Evolutionary conservation across 2,113 vertebrate genomes (phyloP).

Genomic region (Lasiurus cinereus): DNA sequence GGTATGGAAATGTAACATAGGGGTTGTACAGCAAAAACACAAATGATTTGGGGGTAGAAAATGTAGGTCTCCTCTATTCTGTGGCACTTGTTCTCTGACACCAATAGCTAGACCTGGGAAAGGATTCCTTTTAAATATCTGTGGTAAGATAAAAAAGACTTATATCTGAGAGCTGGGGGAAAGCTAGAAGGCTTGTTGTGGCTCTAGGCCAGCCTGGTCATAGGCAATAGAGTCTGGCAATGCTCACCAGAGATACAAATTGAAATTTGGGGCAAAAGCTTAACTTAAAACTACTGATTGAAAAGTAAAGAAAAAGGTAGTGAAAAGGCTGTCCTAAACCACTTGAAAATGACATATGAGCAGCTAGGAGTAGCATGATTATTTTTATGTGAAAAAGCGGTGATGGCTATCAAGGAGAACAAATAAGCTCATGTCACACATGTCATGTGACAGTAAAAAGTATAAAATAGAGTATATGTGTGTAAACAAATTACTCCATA

Average conservation of each 20-base stretch:
- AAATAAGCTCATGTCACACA: neutral
- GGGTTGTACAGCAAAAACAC: neutral
- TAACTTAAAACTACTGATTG: constrained; percentile 30
- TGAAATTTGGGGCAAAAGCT: constrained; percentile 35
- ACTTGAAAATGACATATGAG: constrained; percentile 11
- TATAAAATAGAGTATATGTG: neutral
- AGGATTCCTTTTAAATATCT: neutral
- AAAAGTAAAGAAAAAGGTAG: neutral
- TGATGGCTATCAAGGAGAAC: neutral
- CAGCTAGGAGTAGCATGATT: neutral
- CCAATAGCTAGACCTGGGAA: neutral
- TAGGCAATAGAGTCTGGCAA: neutral
- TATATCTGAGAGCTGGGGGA: neutral
- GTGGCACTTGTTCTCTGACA: constrained; percentile 37
- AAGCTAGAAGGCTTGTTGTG: neutral
- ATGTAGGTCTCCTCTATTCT: neutral
- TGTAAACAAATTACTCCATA: neutral
- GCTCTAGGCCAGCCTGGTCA: neutral
- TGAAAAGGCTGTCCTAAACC: constrained; percentile 36
- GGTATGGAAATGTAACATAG: neutral
- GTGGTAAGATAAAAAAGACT: neutral
- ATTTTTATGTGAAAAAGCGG: neutral
- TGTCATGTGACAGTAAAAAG: constrained; percentile 3
- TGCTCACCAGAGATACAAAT: neutral
- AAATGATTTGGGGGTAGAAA: constrained; percentile 16